Evolutionary conservation across 2,888 invertebrate species (phyloP), one percentile per base, ranked within the genome.

Genomic region (Drosophila sordidula): DNA sequence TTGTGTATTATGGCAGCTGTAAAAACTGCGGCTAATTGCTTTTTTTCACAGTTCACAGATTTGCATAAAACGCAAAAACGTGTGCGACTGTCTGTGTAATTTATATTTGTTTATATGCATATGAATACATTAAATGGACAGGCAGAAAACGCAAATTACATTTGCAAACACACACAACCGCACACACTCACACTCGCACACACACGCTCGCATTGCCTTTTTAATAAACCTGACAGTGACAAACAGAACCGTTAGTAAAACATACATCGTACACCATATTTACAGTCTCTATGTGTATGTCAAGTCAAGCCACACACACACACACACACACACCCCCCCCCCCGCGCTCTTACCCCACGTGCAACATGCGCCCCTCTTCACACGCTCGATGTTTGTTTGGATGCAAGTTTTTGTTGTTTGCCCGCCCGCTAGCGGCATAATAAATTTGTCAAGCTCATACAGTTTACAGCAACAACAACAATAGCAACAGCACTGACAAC

Each of bases 31-130:
- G 85, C 82, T 83, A 83, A 83, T 83, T 83, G 82, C 81, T 78
- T 75, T 80, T 75, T 77, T 70, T 54, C 67, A 65, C 76, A 85
- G 75, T 78, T 84, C 67, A 58, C 58, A 81, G 79, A 85, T 78
- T 83, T 84, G 70, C 81, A 87, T 84, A 80, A 76, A 80, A 61
- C 64, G 63, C 69, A 67, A 75, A 75, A 64, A 67, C 46, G 78
- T 66, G 78, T 62, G 66, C 50, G 38, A 41, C 64, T 66, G 66
- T 58, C 63, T 79, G 68, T 78, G 54, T 81, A 78, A 81, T 84
- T 87, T 82, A 87, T 87, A 87, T 85, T 81, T 87, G 82, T 81
- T 81, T 87, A 77, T 81, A 83, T 72, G 78, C 82, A 87, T 78
- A 87, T 87, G 85, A 75, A 80, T 76, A 75, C 64, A 80, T 70